Conservation (phyloP, 2,113 vertebrate species). For the Eolophus roseicapilla region DNA sequence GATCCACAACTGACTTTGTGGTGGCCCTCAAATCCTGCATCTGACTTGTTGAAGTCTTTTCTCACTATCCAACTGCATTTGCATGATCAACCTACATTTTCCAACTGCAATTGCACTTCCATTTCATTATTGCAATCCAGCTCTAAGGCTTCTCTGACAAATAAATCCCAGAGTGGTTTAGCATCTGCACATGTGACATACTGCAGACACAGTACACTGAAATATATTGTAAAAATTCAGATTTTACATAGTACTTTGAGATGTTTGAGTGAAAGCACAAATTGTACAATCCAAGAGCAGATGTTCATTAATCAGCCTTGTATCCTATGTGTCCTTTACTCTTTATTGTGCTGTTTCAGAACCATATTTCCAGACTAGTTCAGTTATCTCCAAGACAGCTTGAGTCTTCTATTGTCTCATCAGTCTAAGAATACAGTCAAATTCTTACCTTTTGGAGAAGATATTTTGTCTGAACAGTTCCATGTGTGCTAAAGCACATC, state of each 20-base stretch:
- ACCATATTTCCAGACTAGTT: background rate
- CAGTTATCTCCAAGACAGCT: background rate
- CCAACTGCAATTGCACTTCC: background rate
- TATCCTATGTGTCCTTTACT: background rate
- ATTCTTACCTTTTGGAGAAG: constrained; percentile 52
- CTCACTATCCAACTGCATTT: background rate
- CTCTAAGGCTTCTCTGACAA: background rate
- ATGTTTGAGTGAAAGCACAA: constrained; percentile 14
- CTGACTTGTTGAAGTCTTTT: background rate
- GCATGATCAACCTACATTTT: background rate
- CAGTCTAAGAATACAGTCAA: background rate
- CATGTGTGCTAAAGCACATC: constrained; percentile 46
- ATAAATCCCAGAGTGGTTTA: background rate
- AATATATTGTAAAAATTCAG: background rate
- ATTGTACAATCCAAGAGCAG: background rate
- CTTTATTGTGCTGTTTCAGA: constrained; percentile 3
- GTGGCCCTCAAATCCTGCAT: background rate
- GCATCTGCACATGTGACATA: background rate
- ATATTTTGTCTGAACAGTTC: constrained; percentile 43
- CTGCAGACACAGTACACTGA: constrained; percentile 1
- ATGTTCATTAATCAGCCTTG: constrained; percentile 9
- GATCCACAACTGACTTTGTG: background rate
- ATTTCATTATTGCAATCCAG: background rate
- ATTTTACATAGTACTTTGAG: background rate
- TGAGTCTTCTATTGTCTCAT: constrained; percentile 5